Percentiles rank a stretch among this genome's conserved stretches.
Conservation (phyloP, 2,113 vertebrate species). For the Gymnarchus niloticus region DNA sequence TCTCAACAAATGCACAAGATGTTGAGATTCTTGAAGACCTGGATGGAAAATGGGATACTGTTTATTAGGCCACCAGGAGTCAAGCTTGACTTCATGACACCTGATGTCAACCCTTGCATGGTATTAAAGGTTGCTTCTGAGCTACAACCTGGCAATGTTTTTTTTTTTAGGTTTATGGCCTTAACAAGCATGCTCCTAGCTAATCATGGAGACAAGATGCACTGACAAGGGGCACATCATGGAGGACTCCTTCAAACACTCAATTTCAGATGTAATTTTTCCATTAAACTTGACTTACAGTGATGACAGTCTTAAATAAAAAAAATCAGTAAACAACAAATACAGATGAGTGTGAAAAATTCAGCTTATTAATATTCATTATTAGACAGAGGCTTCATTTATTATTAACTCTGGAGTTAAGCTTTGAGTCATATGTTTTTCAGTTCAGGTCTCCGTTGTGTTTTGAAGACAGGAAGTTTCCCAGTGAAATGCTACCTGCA, state of each 20-base stretch:
- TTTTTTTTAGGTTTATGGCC: neutral
- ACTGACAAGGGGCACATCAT: neutral
- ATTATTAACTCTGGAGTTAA: neutral
- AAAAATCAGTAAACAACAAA: neutral
- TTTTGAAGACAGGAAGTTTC: neutral
- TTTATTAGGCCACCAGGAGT: no score
- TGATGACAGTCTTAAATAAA: neutral
- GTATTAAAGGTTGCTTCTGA: no score
- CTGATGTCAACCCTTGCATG: no score
- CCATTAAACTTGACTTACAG: neutral
- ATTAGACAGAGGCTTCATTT: neutral
- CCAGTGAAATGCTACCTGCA: neutral
- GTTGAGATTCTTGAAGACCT: no score
- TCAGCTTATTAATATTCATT: neutral
- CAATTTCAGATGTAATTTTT: neutral
- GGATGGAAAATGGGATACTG: no score
- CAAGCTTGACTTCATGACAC: no score
- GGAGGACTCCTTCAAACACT: neutral
- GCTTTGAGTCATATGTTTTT: neutral
- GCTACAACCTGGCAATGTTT: neutral
- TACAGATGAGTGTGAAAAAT: neutral
- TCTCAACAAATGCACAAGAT: no score
- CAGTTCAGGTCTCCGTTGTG: neutral
- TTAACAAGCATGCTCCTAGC: neutral
- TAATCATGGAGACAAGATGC: neutral